These are phyloP conservation scores for Anorthoa munda DNA, from an alignment of 2,888 invertebrate species.

Conservation along the genomic window DNA sequence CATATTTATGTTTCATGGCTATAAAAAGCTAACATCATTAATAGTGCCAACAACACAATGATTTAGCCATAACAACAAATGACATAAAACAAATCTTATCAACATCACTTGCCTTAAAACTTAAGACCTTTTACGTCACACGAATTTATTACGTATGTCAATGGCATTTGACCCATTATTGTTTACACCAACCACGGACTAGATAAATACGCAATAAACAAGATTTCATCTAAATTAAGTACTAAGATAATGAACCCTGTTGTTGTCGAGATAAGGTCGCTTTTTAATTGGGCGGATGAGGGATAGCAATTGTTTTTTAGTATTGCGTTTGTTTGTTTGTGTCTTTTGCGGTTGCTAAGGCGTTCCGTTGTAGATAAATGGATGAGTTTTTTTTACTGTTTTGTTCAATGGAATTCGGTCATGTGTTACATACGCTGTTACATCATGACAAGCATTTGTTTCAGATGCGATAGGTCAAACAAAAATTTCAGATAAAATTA, in stretches of 20 bases:
- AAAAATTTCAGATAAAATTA: conserved; percentile 48
- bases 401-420: conserved; percentile 1
- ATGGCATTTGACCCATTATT: conserved; percentile 77
- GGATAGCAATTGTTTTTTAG: conserved; percentile 63
- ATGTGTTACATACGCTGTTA: background rate
- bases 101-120: conserved; percentile 24
- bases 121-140: conserved; percentile 67
- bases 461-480: conserved; percentile 51
- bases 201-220: conserved; percentile 77
- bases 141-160: conserved; percentile 73
- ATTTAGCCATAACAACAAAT: conserved; percentile 18
- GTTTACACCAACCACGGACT: conserved; percentile 70
- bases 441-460: conserved; percentile 36
- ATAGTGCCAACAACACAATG: background rate
- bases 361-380: conserved; percentile 56
- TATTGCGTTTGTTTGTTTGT: conserved; percentile 71
- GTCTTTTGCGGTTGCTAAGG: conserved; percentile 66
- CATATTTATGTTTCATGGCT: background rate
- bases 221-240: conserved; percentile 67
- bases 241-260: conserved; percentile 64
- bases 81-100: conserved; percentile 25
- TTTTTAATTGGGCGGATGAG: conserved; percentile 54
- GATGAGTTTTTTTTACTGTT: conserved; percentile 9
- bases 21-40: background rate
- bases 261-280: conserved; percentile 61